Evolutionary conservation across 2,888 invertebrate genomes (phyloP), one percentile per base, ranked within the genome.

Genomic region (Spialia ferax): DNA sequence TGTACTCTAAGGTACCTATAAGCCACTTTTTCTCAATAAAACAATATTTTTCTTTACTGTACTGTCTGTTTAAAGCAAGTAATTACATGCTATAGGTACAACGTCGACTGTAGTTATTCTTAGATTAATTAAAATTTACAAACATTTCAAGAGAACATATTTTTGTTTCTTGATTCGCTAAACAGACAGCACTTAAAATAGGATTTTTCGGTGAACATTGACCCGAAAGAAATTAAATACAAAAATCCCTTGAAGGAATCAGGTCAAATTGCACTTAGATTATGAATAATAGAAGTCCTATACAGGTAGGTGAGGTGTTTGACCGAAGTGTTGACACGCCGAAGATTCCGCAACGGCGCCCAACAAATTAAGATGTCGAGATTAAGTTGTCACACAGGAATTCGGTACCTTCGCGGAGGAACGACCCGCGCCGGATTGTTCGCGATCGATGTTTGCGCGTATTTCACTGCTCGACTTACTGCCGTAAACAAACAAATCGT

Each of bases 351-450:
- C 73, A 70, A 66, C 72, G 84, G 82, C 87, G 83, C 82, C 83
- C 75, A 81, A 87, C 86, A 86, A 88, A 89, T 89, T 87, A 82
- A 76, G 77, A 81, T 75, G 81, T 70, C 70, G 70, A 83, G 86
- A 87, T 90, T 86, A 88, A 86, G 71, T 77, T 85, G 87, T 86
- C 85, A 76, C 74, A 65, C 71, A 77, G 80, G 85, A 84, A 88
- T 89, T 80, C 77, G 74, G 77, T 71, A 71, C 70, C 35, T 22
- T 59, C 56, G 74, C 75, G 67, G 78, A 72, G 78, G 78, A 80
- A 78, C 76, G 79, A 79, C 77, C 78, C 70, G 63, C 73, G 56
- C 38, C 57, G 60, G 59, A 61, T 65, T 71, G 66, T 69, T 59
- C 59, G 63, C 71, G 69, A 67, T 60, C 56, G 63, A 50, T 48